Conservation (phyloP, 2,888 invertebrate species). For the Microctonus hyperodae region DNA sequence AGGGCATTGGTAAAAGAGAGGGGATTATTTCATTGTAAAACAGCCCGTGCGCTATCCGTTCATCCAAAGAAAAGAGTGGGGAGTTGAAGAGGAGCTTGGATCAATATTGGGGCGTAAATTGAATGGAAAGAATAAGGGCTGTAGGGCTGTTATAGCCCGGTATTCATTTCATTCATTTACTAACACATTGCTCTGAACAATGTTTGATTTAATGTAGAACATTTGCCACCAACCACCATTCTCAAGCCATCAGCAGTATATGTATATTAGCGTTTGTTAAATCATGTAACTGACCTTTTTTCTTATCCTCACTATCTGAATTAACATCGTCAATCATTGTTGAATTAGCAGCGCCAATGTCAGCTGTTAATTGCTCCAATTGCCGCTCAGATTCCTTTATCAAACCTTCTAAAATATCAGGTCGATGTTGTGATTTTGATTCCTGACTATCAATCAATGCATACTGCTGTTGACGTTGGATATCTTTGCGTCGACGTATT, state of each 20-base stretch:
- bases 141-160: slow-evolving; percentile 40
- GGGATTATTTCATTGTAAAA: slow-evolving; percentile 19
- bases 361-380: slow-evolving; percentile 48
- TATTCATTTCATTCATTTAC: no score
- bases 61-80: slow-evolving; percentile 39
- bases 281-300: slow-evolving; percentile 47
- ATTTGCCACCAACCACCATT: slow-evolving; percentile 35
- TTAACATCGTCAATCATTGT: slow-evolving; percentile 55
- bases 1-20: slow-evolving; percentile 21
- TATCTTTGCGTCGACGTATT: slow-evolving; percentile 31
- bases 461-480: slow-evolving; percentile 11
- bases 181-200: no score
- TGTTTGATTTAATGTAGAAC: no score
- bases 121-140: slow-evolving; percentile 57
- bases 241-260: slow-evolving; percentile 12
- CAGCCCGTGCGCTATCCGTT: slow-evolving; percentile 7
- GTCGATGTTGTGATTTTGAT: slow-evolving; percentile 36
- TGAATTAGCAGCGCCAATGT: slow-evolving; percentile 40
- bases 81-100: slow-evolving; percentile 48
- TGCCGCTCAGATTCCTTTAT: slow-evolving; percentile 53
- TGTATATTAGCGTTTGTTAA: slow-evolving; percentile 19
- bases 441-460: slow-evolving; percentile 16
- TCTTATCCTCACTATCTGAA: slow-evolving; percentile 55
- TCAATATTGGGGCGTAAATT: slow-evolving; percentile 59
- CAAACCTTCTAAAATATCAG: slow-evolving; percentile 56